A percentile compares a stretch with the other conserved stretches of the same genome.
These are phyloP conservation scores for Leucoptera coffeella DNA, from an alignment of 2,888 invertebrate genomes.

Conservation along the genomic window DNA sequence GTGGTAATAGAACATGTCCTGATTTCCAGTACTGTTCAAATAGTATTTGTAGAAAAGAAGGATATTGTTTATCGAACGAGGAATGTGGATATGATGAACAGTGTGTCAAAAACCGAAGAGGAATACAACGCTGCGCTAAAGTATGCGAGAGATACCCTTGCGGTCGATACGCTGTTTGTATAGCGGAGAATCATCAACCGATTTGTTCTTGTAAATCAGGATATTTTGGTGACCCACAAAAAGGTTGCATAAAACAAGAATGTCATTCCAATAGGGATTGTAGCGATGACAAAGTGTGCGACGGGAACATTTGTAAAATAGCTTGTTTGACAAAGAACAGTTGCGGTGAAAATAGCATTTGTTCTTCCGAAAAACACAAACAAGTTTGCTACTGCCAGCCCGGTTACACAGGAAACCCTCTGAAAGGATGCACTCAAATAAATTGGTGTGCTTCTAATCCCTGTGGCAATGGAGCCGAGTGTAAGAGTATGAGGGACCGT, in stretches of 20 bases:
- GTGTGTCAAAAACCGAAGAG: constrained; percentile 61
- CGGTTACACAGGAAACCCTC: constrained; percentile 77
- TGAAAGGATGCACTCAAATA: constrained; percentile 62
- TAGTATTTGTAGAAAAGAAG: constrained; percentile 78
- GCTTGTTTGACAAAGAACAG: constrained; percentile 78
- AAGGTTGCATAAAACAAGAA: constrained; percentile 76
- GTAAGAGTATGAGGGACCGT: constrained; percentile 72
- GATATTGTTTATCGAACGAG: constrained; percentile 63
- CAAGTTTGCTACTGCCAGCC: constrained; percentile 77
- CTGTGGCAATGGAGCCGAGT: constrained; percentile 74
- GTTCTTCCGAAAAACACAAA: constrained; percentile 76
- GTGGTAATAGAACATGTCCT: constrained; percentile 73
- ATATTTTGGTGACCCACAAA: constrained; percentile 74
- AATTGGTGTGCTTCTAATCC: constrained; percentile 75
- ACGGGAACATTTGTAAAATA: constrained; percentile 77
- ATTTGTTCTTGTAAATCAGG: constrained; percentile 74
- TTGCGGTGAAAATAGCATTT: constrained; percentile 80
- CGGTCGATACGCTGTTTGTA: constrained; percentile 78
- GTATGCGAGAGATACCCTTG: constrained; percentile 70
- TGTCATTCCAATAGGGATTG: constrained; percentile 68
- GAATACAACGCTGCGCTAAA: constrained; percentile 70
- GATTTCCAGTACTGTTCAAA: constrained; percentile 80
- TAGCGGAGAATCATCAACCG: constrained; percentile 64
- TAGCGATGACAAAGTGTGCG: constrained; percentile 76
- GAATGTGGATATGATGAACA: constrained; percentile 72